Percentiles rank a stretch among this genome's conserved stretches.
These are phyloP conservation scores for Heliocidaris erythrogramma DNA, from an alignment of 35 echinoderm and acorn worm genomes.

Conservation along the genomic window DNA sequence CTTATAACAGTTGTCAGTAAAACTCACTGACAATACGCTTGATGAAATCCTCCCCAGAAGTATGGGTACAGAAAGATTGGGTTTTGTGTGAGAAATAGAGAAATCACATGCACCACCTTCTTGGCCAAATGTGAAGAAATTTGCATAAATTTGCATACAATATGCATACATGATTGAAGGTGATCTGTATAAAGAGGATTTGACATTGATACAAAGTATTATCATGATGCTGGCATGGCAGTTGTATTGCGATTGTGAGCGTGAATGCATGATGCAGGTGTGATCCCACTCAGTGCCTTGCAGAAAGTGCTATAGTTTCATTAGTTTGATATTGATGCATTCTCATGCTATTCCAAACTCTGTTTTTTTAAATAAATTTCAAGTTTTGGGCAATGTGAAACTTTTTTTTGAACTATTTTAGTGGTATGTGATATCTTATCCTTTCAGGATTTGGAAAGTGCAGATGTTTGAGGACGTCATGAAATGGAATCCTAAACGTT, in stretches of 20 bases:
- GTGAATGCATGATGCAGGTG: too few relatives aligned
- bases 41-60: too few relatives aligned
- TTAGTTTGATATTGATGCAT: neutral
- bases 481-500: slow-evolving; percentile 1
- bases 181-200: neutral
- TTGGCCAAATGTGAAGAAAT: neutral
- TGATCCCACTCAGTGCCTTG: neutral
- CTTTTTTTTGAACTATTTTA: neutral
- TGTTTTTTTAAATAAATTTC: too few relatives aligned
- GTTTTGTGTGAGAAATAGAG: neutral
- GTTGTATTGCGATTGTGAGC: neutral
- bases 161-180: neutral
- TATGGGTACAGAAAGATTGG: neutral
- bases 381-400: neutral
- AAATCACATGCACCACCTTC: neutral
- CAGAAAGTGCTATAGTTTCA: neutral
- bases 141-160: slow-evolving; percentile 4
- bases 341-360: neutral
- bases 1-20: too few relatives aligned
- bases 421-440: neutral
- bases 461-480: neutral
- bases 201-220: neutral
- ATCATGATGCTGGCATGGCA: neutral
- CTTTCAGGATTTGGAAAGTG: neutral
- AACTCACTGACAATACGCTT: too few relatives aligned